Conservation (phyloP, 2,797 vertebrate genomes). For the Corythornis leucogaster region DNA sequence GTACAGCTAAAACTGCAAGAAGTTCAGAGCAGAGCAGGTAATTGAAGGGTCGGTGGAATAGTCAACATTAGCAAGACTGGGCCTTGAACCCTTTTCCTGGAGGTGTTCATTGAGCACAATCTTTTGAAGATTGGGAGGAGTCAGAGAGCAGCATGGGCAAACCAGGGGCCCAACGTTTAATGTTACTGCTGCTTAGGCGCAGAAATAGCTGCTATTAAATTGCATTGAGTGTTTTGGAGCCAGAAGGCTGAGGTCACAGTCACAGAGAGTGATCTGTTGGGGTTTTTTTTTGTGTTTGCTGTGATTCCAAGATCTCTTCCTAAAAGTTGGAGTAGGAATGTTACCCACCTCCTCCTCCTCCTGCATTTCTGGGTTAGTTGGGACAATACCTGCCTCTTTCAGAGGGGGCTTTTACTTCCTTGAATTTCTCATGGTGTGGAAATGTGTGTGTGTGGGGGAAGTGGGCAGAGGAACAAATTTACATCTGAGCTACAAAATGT, state of each 20-base stretch:
- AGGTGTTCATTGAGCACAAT: background rate
- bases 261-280: background rate
- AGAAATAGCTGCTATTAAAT: constrained; percentile 61
- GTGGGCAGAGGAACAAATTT: background rate
- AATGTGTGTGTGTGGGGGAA: background rate
- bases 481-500: background rate
- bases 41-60: background rate
- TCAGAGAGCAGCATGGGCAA: background rate
- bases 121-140: background rate
- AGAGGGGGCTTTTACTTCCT: background rate
- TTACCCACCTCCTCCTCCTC: background rate
- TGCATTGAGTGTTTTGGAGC: constrained; percentile 16
- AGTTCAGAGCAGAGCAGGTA: background rate
- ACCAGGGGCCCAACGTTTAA: background rate
- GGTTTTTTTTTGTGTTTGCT: background rate
- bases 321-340: background rate
- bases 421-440: background rate
- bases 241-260: constrained; percentile 13
- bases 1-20: background rate
- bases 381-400: background rate
- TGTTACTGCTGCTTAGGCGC: constrained; percentile 22
- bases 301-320: background rate
- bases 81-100: background rate
- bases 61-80: background rate
- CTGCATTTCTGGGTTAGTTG: background rate